phyloP scores from a whole-genome alignment of 2,888 invertebrate species.

The Pheosia gnoma region DNA sequence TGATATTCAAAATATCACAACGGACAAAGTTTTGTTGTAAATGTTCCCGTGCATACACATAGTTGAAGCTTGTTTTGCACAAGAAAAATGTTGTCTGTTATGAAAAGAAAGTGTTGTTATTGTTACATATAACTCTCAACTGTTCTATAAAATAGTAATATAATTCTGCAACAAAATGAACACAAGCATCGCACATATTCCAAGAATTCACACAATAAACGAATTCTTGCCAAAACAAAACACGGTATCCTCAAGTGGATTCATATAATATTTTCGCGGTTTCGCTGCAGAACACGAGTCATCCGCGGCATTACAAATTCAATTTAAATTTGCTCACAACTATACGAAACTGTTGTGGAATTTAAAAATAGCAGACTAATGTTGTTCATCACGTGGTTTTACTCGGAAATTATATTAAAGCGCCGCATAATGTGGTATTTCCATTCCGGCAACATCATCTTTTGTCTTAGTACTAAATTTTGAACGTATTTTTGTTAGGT shows the following conservation, averaged over 20 bases:
- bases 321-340: constrained; percentile 31
- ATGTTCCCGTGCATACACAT: not conserved
- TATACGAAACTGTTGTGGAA: constrained; percentile 10
- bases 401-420: not conserved
- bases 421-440: not conserved
- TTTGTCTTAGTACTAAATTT: not conserved
- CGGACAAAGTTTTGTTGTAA: no score
- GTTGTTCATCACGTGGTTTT: not conserved
- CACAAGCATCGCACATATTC: constrained; percentile 12
- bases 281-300: constrained; percentile 9
- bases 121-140: not conserved
- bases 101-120: not conserved
- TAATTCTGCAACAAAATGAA: constrained; percentile 10
- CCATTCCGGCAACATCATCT: not conserved
- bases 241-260: constrained; percentile 18
- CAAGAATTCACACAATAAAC: not conserved
- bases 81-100: not conserved
- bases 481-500: not conserved
- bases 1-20: no score
- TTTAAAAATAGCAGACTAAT: constrained; percentile 8
- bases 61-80: not conserved
- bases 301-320: constrained; percentile 35
- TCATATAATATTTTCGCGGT: constrained; percentile 27
- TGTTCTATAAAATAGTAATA: constrained; percentile 1
- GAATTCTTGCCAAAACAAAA: constrained; percentile 21